phyloP scores from a whole-genome alignment of 2,797 vertebrate genomes.

The Merluccius polli region DNA sequence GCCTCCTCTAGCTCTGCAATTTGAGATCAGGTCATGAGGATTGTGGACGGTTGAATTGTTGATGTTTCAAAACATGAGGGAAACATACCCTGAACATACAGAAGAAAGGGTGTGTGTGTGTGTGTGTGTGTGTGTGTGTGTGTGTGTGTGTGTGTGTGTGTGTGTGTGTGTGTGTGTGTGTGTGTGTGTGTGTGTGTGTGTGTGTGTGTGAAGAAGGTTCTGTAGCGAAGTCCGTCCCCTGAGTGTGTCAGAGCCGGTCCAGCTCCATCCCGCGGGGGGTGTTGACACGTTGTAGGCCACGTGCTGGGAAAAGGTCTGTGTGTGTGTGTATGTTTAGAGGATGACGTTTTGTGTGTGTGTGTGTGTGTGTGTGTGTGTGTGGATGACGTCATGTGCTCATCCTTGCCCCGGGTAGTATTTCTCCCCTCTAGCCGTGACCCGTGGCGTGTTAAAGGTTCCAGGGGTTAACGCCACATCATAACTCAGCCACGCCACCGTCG shows the following conservation, averaged over 20 bases:
- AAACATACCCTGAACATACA: too few relatives aligned
- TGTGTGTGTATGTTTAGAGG: not conserved
- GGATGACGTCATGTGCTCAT: not conserved
- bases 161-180: too few relatives aligned
- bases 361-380: not conserved
- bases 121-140: too few relatives aligned
- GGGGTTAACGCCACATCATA: constrained; percentile 47
- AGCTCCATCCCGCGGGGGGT: not conserved
- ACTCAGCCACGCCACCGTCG: constrained; percentile 25
- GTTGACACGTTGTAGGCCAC: not conserved
- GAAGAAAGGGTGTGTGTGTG: too few relatives aligned
- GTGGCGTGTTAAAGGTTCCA: constrained; percentile 18
- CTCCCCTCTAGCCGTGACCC: constrained; percentile 15
- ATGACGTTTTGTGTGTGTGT: not conserved
- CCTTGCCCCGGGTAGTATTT: not conserved
- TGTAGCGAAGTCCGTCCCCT: not conserved
- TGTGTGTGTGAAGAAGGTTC: not conserved
- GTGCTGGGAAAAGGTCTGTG: too few relatives aligned
- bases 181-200: too few relatives aligned
- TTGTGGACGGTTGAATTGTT: too few relatives aligned
- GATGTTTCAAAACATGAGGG: not conserved
- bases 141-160: too few relatives aligned
- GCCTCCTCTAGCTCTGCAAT: too few relatives aligned
- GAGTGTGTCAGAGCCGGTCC: not conserved
- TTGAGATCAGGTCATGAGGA: too few relatives aligned